These are phyloP conservation scores for Gymnobelideus leadbeateri DNA, from an alignment of 2,113 vertebrate species.

Conservation along the genomic window DNA sequence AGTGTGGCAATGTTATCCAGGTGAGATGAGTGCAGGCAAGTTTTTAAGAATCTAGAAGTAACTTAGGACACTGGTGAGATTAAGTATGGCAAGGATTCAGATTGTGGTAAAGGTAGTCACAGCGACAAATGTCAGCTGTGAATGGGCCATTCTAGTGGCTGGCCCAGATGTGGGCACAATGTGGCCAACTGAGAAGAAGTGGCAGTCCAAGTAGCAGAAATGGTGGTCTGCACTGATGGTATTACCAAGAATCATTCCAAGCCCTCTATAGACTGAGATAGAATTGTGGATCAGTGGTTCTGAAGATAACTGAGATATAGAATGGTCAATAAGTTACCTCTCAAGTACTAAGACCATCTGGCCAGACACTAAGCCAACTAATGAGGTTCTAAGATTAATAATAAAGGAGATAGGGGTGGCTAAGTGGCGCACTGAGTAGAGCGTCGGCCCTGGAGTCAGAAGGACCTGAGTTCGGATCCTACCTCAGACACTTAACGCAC, in stretches of 20 bases:
- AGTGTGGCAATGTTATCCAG: not conserved
- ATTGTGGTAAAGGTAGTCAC: not conserved
- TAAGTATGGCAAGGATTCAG: not conserved
- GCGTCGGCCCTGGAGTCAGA: no score
- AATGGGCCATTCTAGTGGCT: not conserved
- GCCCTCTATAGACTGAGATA: not conserved
- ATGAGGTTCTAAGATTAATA: not conserved
- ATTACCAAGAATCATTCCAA: not conserved
- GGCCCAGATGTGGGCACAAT: not conserved
- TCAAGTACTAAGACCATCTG: not conserved
- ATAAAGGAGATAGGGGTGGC: no score
- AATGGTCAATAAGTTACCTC: not conserved
- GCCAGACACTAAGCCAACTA: not conserved
- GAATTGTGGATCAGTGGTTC: not conserved
- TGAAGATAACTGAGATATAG: not conserved
- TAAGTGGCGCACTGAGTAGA: no score
- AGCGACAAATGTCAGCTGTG: not conserved
- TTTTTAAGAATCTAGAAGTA: not conserved
- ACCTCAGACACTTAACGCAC: no score
- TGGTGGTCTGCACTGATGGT: not conserved
- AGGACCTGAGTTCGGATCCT: no score
- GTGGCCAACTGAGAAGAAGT: not conserved
- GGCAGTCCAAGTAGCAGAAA: not conserved
- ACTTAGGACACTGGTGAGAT: not conserved
- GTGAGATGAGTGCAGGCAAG: not conserved